phyloP scores from a whole-genome alignment of 2,888 invertebrate species.

The Sacculina carcini region DNA sequence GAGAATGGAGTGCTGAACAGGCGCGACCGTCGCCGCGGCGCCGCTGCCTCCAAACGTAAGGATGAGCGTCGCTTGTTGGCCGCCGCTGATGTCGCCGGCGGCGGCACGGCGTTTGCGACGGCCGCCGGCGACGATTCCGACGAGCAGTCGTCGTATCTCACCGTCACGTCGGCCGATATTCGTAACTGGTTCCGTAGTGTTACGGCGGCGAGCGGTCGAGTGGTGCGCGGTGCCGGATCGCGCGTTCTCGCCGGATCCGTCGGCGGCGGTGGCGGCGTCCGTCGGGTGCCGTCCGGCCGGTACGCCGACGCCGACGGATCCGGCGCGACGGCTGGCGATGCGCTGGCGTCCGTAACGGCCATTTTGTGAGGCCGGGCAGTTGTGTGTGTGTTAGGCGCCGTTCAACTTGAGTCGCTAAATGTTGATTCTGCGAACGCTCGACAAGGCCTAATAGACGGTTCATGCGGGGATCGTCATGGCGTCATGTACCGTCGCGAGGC shows the following conservation, averaged over 20 bases:
- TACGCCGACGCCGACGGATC: neutral
- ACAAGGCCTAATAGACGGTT: too few species aligned
- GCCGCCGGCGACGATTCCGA: conserved; percentile 13
- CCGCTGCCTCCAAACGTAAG: conserved; percentile 13
- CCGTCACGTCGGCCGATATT: conserved; percentile 13
- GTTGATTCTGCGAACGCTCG: too few species aligned
- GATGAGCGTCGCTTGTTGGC: conserved; percentile 12
- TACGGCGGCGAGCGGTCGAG: too few species aligned
- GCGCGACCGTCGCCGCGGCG: conserved; percentile 14
- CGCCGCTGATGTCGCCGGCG: conserved; percentile 8
- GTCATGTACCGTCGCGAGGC: too few species aligned
- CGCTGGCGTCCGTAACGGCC: neutral
- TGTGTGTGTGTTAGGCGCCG: too few species aligned
- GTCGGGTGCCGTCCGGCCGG: too few species aligned
- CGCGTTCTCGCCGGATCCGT: too few species aligned
- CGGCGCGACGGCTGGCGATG: neutral
- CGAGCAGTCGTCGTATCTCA: conserved; percentile 14
- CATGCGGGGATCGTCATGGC: too few species aligned
- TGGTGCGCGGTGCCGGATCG: neutral
- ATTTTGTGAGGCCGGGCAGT: too few species aligned
- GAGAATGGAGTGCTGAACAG: conserved; percentile 56
- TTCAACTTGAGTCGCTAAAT: too few species aligned
- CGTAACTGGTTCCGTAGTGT: conserved; percentile 13
- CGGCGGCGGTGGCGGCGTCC: too few species aligned
- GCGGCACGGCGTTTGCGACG: conserved; percentile 5